A percentile compares a stretch with the other conserved stretches of the same genome.
These are phyloP conservation scores for Panthera uncia DNA, from an alignment of 2,113 vertebrate species.

Conservation along the genomic window DNA sequence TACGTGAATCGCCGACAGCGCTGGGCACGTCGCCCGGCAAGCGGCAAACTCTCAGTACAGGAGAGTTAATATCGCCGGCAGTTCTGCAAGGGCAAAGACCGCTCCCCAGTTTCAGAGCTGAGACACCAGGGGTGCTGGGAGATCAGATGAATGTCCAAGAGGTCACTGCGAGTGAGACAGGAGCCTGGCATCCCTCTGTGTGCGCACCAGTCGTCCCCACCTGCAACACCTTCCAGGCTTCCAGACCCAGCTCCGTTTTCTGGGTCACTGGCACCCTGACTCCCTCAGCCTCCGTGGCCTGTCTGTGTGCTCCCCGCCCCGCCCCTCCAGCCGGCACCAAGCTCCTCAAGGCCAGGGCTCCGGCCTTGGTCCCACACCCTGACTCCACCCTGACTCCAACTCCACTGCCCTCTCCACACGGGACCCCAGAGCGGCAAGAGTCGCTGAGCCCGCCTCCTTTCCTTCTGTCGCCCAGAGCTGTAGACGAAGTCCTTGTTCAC, in stretches of 20 bases:
- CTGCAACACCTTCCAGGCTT: too few species aligned
- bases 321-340: background rate
- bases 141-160: too few species aligned
- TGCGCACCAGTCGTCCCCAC: background rate
- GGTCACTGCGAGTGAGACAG: rapidly evolving
- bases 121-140: background rate
- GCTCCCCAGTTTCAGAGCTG: background rate
- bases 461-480: background rate
- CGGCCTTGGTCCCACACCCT: rapidly evolving
- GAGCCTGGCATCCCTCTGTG: background rate
- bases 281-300: background rate
- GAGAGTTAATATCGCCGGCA: too few species aligned
- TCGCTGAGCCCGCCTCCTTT: background rate
- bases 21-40: background rate
- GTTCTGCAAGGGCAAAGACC: background rate
- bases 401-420: background rate
- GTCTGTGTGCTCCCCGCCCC: background rate
- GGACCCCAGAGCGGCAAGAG: background rate
- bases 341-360: background rate
- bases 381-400: background rate
- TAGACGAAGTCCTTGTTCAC: background rate
- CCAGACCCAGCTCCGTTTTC: background rate
- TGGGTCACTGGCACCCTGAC: background rate
- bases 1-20: background rate
- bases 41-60: too few species aligned